Evolutionary conservation across 2,888 invertebrate genomes (phyloP), one percentile per base, ranked within the genome.

Genomic region (Aelia acuminata): DNA sequence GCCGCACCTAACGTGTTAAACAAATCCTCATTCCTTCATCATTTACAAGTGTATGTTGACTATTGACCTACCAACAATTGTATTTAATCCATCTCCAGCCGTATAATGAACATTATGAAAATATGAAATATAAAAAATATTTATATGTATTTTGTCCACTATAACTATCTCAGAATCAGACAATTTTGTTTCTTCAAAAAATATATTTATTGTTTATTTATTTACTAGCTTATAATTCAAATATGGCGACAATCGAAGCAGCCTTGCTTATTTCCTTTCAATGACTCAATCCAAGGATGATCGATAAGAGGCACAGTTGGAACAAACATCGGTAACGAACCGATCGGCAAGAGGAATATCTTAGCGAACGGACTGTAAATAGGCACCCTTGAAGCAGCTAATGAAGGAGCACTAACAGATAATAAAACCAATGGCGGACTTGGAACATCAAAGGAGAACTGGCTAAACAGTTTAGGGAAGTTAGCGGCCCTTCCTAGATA

Each of bases 371-470:
- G 43, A n/a, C n/a, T 39, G 80, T 80, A 80, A 80, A 80, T 80
- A 47, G 80, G 43, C 43, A n/a, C 4, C 43, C 22, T 43, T n/a
- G 31, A 43, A 35, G 75, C 75, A 7, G 22, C 75, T 80, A 47
- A 70, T 70, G 63, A 70, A 70, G 63, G 63, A 70, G 63, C 63
- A 70, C 63, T 70, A 70, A 70, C 63, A 80, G 80, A 80, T 80
- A 80, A 80, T 80, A 80, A 80, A 80, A 80, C 80, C 80, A 47
- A 80, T 80, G 43, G 43, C 43, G n/a, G 43, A 39, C 80, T 47
- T 43, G 18, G 43, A 39, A 43, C 43, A 80, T 80, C 80, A 80
- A 80, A 80, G 80, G 80, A 47, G 80, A n/a, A n/a, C 80, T 80
- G 80, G 22, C 22, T 80, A 80, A 80, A 80, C 80, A n/a, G 80